A percentile compares a stretch with the other conserved stretches of the same genome.
Conservation (phyloP, 1,140 invertebrate genomes). For the Conus betulinus region DNA sequence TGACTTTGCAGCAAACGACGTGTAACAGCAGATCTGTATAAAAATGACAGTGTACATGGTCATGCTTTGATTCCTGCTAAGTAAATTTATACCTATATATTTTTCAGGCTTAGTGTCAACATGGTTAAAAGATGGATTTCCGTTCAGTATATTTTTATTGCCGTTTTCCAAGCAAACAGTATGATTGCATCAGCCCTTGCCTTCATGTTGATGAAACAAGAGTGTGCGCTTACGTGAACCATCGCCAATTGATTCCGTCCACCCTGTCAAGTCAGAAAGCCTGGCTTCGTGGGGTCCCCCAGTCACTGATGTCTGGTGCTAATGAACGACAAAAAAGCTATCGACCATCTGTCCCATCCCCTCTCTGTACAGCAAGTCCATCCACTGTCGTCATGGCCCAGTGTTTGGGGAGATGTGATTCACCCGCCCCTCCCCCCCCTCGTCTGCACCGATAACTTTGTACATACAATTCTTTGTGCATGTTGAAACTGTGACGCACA, state of each 20-base stretch:
- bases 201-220: background rate
- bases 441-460: background rate
- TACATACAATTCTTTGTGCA: background rate
- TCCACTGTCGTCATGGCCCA: background rate
- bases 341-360: background rate
- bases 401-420: too few relatives aligned
- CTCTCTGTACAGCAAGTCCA: background rate
- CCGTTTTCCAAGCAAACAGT: too few relatives aligned
- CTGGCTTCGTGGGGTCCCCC: conserved; percentile 2
- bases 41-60: too few relatives aligned
- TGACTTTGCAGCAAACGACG: too few relatives aligned
- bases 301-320: conserved; percentile 33
- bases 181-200: too few relatives aligned
- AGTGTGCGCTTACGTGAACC: background rate
- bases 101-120: too few relatives aligned
- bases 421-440: background rate
- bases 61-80: too few relatives aligned
- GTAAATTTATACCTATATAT: too few relatives aligned
- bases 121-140: too few relatives aligned
- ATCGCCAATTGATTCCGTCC: conserved; percentile 10
- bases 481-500: background rate
- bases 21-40: too few relatives aligned
- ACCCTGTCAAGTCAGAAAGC: conserved; percentile 1
- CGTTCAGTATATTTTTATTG: too few relatives aligned
- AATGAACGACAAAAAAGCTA: background rate